Percentiles rank a stretch among this genome's conserved stretches.
These are phyloP conservation scores for Belgica antarctica DNA, from an alignment of 2,888 invertebrate genomes.

Conservation along the genomic window DNA sequence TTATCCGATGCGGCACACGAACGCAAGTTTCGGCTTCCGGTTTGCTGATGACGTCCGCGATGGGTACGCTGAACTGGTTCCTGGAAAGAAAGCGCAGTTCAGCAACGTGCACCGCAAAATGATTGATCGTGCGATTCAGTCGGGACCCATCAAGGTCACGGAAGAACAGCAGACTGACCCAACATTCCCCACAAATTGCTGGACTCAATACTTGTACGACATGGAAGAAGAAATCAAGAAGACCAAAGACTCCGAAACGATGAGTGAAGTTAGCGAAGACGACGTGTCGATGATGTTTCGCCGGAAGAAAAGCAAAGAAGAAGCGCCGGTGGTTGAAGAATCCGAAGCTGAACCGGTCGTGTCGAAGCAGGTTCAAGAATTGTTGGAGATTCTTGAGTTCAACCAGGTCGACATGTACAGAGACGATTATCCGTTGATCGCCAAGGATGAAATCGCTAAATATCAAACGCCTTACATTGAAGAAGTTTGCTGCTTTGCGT, in stretches of 20 bases:
- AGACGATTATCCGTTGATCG: slow-evolving; percentile 53
- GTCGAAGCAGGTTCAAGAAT: slow-evolving; percentile 50
- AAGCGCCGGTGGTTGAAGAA: slow-evolving; percentile 45
- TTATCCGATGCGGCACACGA: slow-evolving; percentile 58
- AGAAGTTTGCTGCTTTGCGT: slow-evolving; percentile 63
- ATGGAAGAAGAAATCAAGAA: slow-evolving; percentile 48
- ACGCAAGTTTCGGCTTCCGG: slow-evolving; percentile 59
- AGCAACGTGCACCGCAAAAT: slow-evolving; percentile 60
- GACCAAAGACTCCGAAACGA: slow-evolving; percentile 45
- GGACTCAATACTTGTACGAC: slow-evolving; percentile 65
- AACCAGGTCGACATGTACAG: slow-evolving; percentile 55
- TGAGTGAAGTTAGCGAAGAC: slow-evolving; percentile 51
- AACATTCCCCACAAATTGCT: slow-evolving; percentile 66
- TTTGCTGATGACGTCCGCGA: slow-evolving; percentile 62
- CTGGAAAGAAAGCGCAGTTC: slow-evolving; percentile 58
- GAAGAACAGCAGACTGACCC: slow-evolving; percentile 66
- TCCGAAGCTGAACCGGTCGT: slow-evolving; percentile 48
- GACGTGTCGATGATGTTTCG: slow-evolving; percentile 45
- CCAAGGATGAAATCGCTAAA: slow-evolving; percentile 48
- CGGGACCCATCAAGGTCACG: slow-evolving; percentile 56
- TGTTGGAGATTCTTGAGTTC: slow-evolving; percentile 53
- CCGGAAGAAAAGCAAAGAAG: slow-evolving; percentile 35
- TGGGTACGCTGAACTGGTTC: slow-evolving; percentile 66
- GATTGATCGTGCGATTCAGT: slow-evolving; percentile 62
- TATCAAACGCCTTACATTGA: slow-evolving; percentile 51